Conservation (phyloP, 2,888 invertebrate genomes). For the Trypoxylon attenuatum region DNA sequence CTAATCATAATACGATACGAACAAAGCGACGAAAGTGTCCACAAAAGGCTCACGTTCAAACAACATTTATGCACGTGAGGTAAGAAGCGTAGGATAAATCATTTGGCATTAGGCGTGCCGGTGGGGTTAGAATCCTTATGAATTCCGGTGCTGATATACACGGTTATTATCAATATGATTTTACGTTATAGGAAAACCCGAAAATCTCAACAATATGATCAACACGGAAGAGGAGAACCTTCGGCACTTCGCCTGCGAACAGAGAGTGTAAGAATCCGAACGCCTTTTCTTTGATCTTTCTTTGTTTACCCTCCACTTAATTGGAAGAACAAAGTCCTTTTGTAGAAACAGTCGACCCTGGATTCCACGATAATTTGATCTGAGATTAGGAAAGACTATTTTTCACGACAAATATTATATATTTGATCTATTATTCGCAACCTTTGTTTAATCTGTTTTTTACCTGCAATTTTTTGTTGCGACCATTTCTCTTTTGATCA, state of each 20-base stretch:
- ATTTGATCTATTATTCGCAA: neutral
- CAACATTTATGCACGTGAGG: conserved; percentile 50
- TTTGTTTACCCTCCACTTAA: neutral
- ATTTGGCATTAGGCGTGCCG: conserved; percentile 46
- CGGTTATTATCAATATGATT: conserved; percentile 10
- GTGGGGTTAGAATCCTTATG: conserved; percentile 52
- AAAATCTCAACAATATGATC: conserved; percentile 50
- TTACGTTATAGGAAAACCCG: conserved; percentile 35
- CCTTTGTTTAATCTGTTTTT: neutral
- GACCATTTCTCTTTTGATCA: neutral
- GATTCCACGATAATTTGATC: no score
- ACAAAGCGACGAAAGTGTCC: neutral
- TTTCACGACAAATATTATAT: no score
- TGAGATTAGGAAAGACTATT: no score
- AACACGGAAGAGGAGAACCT: conserved; percentile 52
- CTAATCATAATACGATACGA: conserved; percentile 19
- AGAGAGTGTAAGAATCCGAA: conserved; percentile 52
- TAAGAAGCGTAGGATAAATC: conserved; percentile 25
- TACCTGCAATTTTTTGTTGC: neutral
- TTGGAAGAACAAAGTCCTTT: neutral
- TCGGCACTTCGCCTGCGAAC: conserved; percentile 45
- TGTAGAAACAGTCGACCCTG: no score
- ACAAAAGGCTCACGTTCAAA: conserved; percentile 7
- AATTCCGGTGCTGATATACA: conserved; percentile 8
- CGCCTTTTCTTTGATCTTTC: neutral